A percentile compares a stretch with the other conserved stretches of the same genome.
Conservation (phyloP, 2,113 vertebrate genomes). For the Arenaria interpres region DNA sequence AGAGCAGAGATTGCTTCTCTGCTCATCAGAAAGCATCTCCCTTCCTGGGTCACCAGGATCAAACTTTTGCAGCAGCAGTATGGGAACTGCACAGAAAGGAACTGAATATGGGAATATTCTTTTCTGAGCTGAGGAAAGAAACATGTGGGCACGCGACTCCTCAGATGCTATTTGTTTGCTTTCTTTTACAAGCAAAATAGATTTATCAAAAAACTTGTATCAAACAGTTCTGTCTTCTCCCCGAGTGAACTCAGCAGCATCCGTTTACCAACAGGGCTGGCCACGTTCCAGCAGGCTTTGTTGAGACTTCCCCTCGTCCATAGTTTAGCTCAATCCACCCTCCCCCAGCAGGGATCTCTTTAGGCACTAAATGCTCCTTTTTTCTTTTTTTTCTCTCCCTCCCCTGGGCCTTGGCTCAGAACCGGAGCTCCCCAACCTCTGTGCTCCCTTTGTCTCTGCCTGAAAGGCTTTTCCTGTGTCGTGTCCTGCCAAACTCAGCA, state of each 20-base stretch:
- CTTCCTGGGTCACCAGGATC: background rate
- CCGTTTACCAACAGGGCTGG: background rate
- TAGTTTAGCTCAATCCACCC: background rate
- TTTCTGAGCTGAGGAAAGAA: background rate
- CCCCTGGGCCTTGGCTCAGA: background rate
- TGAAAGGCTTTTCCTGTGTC: slow-evolving; percentile 27
- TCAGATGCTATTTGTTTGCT: background rate
- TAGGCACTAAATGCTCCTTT: slow-evolving; percentile 15
- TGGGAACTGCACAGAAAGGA: background rate
- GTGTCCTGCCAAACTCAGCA: background rate
- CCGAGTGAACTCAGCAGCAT: background rate
- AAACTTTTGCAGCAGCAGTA: background rate
- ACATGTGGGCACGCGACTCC: background rate
- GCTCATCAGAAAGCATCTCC: background rate
- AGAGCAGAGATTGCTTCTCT: background rate
- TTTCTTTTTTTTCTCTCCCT: background rate
- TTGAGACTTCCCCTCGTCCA: background rate
- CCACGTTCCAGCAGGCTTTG: background rate
- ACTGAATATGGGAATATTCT: background rate
- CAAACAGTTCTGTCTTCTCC: background rate
- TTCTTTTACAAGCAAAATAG: background rate
- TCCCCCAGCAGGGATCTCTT: slow-evolving; percentile 2
- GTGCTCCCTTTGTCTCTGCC: slow-evolving; percentile 15
- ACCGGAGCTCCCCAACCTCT: slow-evolving; percentile 23
- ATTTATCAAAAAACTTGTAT: background rate